Base-by-base conservation (phyloP, 2,113 vertebrate genomes). In the Megaceryle maxima region DNA sequence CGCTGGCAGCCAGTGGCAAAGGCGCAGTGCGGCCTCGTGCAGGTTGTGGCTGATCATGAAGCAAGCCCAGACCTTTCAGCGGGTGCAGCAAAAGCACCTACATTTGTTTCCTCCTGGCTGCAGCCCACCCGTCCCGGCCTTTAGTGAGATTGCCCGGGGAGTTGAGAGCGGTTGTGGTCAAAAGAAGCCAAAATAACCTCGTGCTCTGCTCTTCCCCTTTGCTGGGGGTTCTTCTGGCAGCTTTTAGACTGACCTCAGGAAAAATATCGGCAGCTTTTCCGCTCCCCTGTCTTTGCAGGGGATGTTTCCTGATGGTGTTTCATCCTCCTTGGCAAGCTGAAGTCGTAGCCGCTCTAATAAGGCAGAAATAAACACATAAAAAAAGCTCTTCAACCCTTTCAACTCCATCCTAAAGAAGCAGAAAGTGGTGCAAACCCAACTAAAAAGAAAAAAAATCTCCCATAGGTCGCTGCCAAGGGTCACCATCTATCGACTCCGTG, bases 121-220 rank as follows among this genome's bases (percentile, higher is more conserved):
- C 35, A 6, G 37, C 67, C 10, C 16, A 8, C 9, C 25, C 21
- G 44, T 48, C 31, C 46, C 69, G 16, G 35, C 51, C 60, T 69
- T 48, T 14, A 22, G 76, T 10, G 5, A 33, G 68, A 37, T 39
- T 4, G 53, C 56, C 50, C 9, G 0, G 20, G 19, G 80, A 53
- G 33, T 63, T n/a, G 33, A 20, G 51, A 4, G 9, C 0, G 0
- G 10, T 24, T 8, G 8, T 28, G 18, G 6, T 72, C 72, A 13
- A 26, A 79, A 79, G 35, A 59, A 89, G 43, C 37, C 51, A 22
- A 18, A 6, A 6, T 20, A 57, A 67, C 5, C 16, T 48, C 3
- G 1, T 5, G 28, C 0, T 0, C 41, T 28, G 19, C 33, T 62
- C 22, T 41, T 44, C 35, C 25, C 50, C 28, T 68, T 87, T 75